Evolutionary conservation across 1,140 invertebrate species (phyloP).

Genomic region (Tigriopus japonicus): DNA sequence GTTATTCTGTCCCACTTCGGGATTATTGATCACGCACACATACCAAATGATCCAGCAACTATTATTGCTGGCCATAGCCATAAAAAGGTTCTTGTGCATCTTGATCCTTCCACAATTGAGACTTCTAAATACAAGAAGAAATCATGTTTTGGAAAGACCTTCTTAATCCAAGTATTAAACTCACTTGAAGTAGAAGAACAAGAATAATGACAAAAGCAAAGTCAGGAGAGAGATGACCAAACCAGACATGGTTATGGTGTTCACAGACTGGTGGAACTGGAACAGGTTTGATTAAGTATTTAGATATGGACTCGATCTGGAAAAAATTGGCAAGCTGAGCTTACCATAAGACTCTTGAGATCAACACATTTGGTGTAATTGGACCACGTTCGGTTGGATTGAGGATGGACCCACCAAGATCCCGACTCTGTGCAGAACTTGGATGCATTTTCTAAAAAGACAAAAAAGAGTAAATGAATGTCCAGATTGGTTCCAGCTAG

Average conservation of each 20-base stretch:
- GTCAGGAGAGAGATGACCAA: background rate
- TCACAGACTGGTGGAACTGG: background rate
- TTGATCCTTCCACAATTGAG: conserved; percentile 5
- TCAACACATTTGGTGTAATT: conserved; percentile 9
- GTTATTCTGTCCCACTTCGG: background rate
- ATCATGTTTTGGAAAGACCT: background rate
- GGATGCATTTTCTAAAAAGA: background rate
- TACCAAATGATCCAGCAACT: conserved; percentile 8
- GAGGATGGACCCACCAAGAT: conserved; percentile 6
- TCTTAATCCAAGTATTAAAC: background rate
- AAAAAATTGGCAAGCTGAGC: background rate
- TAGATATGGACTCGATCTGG: too few relatives aligned
- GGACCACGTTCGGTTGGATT: conserved; percentile 5
- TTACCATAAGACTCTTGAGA: background rate
- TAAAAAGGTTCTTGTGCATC: conserved; percentile 12
- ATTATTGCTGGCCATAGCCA: background rate
- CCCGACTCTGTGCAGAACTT: background rate
- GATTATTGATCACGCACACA: background rate
- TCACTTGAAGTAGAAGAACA: background rate
- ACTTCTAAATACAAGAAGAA: background rate
- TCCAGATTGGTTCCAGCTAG: too few relatives aligned
- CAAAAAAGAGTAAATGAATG: background rate
- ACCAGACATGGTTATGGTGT: background rate
- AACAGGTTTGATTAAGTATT: background rate
- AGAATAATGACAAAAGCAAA: background rate